Conservation (phyloP, 2,113 vertebrate species). For the Chauna torquata region DNA sequence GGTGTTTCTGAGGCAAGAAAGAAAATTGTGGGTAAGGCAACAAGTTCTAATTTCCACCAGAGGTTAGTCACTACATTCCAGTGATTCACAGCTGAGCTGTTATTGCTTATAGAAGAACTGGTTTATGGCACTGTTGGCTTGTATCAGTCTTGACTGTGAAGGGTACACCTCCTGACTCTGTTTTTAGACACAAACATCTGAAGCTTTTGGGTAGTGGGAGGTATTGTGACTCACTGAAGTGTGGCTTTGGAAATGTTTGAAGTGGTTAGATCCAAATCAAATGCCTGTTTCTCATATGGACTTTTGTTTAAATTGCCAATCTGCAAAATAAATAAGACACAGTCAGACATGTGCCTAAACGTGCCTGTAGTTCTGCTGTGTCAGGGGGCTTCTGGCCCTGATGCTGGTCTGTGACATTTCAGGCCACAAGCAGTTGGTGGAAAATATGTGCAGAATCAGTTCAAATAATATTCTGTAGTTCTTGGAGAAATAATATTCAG, state of each 20-base stretch:
- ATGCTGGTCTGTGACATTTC: not conserved
- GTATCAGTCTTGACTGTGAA: not conserved
- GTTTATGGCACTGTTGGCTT: not conserved
- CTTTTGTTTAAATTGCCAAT: not conserved
- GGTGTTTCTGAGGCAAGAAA: conserved; percentile 11
- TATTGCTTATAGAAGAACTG: not conserved
- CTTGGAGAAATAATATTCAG: not conserved
- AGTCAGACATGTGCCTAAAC: not conserved
- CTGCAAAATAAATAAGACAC: not conserved
- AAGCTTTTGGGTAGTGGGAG: not conserved
- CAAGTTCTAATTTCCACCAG: conserved; percentile 15
- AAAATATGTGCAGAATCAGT: not conserved
- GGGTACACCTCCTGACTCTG: not conserved
- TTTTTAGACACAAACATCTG: conserved; percentile 8
- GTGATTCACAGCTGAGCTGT: conserved; percentile 44
- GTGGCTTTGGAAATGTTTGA: not conserved
- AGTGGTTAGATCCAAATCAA: not conserved
- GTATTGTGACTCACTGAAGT: not conserved
- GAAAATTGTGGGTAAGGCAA: conserved; percentile 18
- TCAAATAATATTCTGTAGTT: not conserved
- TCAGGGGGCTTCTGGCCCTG: not conserved
- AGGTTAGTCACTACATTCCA: conserved; percentile 39
- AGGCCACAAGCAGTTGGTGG: not conserved
- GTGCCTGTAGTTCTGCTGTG: not conserved
- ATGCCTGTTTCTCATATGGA: not conserved